Evolutionary conservation across 1,140 invertebrate species (phyloP).

Genomic region (Brachionus plicatilis): DNA sequence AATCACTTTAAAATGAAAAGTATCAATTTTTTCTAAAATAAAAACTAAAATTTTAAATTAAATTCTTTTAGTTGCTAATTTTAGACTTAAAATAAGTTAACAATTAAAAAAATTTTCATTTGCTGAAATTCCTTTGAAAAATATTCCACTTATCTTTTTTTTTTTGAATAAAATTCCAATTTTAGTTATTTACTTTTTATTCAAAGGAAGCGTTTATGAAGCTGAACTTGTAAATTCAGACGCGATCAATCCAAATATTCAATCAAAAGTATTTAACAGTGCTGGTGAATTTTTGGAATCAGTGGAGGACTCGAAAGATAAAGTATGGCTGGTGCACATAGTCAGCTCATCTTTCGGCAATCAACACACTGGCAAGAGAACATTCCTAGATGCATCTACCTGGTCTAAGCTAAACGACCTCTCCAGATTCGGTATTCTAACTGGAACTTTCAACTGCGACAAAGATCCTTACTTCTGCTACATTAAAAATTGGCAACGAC

Average conservation of each 20-base stretch:
- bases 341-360: neutral
- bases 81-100: no score
- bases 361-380: neutral
- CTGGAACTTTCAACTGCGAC: conserved; percentile 20
- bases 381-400: neutral
- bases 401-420: neutral
- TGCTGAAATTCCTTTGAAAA: no score
- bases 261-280: conserved; percentile 19
- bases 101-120: no score
- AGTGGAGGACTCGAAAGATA: neutral
- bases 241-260: neutral
- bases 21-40: no score
- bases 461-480: conserved; percentile 25
- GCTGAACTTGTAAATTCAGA: neutral
- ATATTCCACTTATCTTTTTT: no score
- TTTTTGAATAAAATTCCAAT: no score
- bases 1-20: no score
- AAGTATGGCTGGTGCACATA: conserved; percentile 25
- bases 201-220: neutral
- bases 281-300: conserved; percentile 37
- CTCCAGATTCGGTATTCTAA: conserved; percentile 17
- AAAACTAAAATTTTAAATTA: no score
- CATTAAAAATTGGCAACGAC: neutral
- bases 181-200: no score
- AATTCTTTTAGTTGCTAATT: no score